Conservation (phyloP, 2,113 vertebrate genomes). For the Elanus axillaris region DNA sequence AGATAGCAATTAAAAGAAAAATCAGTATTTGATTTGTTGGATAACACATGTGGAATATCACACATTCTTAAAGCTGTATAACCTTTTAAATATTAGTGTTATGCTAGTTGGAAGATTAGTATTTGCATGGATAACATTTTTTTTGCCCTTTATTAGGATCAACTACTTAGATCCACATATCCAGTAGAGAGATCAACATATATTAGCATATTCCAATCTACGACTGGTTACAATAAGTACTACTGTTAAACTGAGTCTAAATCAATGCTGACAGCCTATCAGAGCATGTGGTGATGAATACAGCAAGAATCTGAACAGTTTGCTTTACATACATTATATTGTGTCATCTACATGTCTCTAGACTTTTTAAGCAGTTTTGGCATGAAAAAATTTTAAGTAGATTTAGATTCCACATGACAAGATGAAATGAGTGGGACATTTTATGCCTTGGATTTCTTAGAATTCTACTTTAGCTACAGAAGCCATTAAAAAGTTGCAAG, state of each 20-base stretch:
- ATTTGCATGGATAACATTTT: background rate
- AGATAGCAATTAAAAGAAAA: background rate
- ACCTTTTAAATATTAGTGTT: background rate
- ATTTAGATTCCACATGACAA: constrained; percentile 21
- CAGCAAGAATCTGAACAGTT: background rate
- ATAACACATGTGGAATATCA: background rate
- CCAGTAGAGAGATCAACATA: background rate
- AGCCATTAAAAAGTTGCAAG: constrained; percentile 62
- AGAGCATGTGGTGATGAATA: background rate
- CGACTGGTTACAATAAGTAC: background rate
- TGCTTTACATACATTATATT: background rate
- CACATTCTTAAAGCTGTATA: background rate
- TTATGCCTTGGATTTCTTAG: constrained; percentile 24
- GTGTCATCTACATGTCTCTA: background rate
- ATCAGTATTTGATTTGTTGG: background rate
- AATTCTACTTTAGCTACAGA: constrained; percentile 19
- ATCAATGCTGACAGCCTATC: background rate
- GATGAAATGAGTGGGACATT: background rate
- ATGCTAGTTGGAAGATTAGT: background rate
- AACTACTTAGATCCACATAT: background rate
- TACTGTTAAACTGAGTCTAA: background rate
- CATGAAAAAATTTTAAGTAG: background rate
- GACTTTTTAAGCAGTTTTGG: background rate
- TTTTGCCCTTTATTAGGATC: constrained; percentile 20
- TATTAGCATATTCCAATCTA: background rate